Evolutionary conservation across 2,797 vertebrate species (phyloP), one percentile per base, ranked within the genome.

Genomic region (Squalus acanthias): DNA sequence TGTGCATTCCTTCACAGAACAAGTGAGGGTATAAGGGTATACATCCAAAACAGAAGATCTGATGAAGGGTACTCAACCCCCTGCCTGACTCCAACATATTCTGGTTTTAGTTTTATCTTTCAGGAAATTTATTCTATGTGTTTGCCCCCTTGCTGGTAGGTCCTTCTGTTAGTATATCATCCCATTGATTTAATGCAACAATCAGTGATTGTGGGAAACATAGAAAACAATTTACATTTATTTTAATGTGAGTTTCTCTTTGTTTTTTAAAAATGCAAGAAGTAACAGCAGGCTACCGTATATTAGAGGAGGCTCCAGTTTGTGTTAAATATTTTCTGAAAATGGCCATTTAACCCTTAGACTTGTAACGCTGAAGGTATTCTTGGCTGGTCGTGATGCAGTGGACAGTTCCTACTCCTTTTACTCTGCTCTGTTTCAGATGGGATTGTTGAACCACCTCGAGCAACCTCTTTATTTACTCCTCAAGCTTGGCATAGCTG

Each of bases 401-500:
- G 50, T 33, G 17, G 26, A 74, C 15, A 95, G 26, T 53, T 95
- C 50, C 67, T 69, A 57, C 69, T 74, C 46, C 92, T 74, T 95
- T 74, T 29, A 24, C 26, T 95, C 50, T 92, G 89, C 60, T 95
- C 5, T 95, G 8, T 95, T 95, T 96, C 97, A 99, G 99, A 99
- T 97, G 98, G 98, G 97, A 97, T 98, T 76, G 97, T 97, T 97
- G 99, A 99, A 97, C 96, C 98, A 87, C 97, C 97, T 96, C 98
- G 98, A 96, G 98, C 99, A 13, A 97, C 97, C 97, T 98, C 98
- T 87, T 98, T 98, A 96, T 99, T 99, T 97, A 98, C 98, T 97
- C 97, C 97, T 96, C 99, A 99, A 97, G 98, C 98, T 0, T 99
- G 99, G 99, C 99, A 99, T 98, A 99, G 98, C 96, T 99, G 99